These are phyloP conservation scores for Drosophila fulvimacula DNA, from an alignment of 2,888 invertebrate species.

Conservation along the genomic window DNA sequence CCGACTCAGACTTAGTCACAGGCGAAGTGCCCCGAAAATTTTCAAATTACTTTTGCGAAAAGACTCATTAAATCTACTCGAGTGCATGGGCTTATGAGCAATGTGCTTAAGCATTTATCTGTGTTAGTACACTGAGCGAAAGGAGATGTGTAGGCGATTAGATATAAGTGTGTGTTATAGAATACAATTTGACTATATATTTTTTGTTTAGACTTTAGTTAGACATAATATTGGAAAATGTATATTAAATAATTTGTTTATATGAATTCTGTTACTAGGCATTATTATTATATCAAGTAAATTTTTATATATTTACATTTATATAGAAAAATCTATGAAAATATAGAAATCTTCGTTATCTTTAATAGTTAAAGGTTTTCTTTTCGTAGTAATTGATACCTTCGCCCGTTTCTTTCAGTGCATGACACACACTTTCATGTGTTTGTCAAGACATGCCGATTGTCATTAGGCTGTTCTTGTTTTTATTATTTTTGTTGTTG, in stretches of 20 bases:
- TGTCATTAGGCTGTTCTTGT: conserved; percentile 60
- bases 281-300: neutral
- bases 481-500: conserved; percentile 26
- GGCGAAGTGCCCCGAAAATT: conserved; percentile 44
- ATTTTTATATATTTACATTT: neutral
- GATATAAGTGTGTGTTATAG: neutral
- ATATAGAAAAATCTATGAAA: neutral
- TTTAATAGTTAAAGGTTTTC: neutral
- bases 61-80: conserved; percentile 65
- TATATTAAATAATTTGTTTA: neutral
- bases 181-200: neutral
- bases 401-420: conserved; percentile 1
- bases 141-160: neutral
- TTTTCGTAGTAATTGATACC: neutral
- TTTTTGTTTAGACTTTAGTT: no score
- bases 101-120: conserved; percentile 4
- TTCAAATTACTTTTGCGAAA: conserved; percentile 67
- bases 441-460: conserved; percentile 54
- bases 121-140: neutral
- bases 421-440: conserved; percentile 10
- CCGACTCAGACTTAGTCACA: conserved; percentile 35
- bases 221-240: no score
- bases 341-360: no score
- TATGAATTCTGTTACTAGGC: neutral
- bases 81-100: conserved; percentile 37